Evolutionary conservation across 2,797 vertebrate species (phyloP).

Genomic region (Chaetodon trifasciatus): DNA sequence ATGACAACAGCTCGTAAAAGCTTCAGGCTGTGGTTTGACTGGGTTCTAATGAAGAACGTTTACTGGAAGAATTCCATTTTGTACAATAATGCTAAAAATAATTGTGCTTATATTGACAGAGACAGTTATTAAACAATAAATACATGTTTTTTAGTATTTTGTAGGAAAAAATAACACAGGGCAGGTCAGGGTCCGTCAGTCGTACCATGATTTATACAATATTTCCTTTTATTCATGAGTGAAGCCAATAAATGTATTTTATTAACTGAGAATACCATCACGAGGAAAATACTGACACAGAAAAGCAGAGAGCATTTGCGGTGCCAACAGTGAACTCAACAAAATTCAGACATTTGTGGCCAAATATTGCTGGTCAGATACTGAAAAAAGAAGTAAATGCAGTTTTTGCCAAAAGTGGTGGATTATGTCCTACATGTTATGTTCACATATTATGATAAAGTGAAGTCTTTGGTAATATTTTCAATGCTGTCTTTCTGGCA

Average conservation of each 20-base stretch:
- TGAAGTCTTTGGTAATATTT: no score
- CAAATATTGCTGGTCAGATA: not conserved
- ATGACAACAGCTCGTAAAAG: not conserved
- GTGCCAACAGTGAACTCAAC: not conserved
- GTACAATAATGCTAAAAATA: not conserved
- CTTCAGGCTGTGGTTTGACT: not conserved
- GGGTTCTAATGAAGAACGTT: not conserved
- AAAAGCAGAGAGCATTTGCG: not conserved
- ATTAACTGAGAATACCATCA: not conserved
- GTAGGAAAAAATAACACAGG: not conserved
- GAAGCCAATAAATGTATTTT: not conserved
- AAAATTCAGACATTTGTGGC: no score
- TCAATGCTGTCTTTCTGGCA: not conserved
- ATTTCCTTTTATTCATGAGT: not conserved
- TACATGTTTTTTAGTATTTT: not conserved
- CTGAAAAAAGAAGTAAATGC: not conserved
- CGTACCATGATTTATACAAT: not conserved
- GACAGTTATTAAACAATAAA: not conserved
- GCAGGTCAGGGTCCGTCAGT: not conserved
- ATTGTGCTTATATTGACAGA: not conserved
- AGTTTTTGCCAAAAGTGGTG: not conserved
- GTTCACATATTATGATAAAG: no score
- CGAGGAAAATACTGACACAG: not conserved
- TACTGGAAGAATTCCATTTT: not conserved
- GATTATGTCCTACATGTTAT: not conserved